Evolutionary conservation across 1,140 invertebrate species (phyloP), one percentile per base, ranked within the genome.

Genomic region (Drosophila kikkawai): DNA sequence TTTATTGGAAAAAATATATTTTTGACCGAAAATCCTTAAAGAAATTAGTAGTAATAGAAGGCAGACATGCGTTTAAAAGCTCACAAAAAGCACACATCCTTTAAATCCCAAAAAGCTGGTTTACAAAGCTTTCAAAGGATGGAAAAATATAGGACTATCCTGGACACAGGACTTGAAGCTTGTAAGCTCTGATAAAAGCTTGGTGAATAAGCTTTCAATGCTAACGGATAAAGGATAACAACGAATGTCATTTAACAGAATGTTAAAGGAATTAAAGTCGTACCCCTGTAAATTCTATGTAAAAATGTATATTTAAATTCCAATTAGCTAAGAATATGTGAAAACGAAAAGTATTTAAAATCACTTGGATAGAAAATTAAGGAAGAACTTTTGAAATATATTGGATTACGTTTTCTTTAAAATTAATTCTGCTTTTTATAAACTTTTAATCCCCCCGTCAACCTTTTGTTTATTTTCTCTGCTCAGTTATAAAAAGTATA

Each of bases 31-130:
- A 34, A 32, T 50, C 26, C 13, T 34, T 34, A 4, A 22, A 17
- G 11, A 64, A 64, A n/a, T 3, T 6, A 4, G 13, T 11, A 7
- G 12, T 8, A 8, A n/a, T 15, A 26, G 15, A 34, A 19, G 1
- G 0, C 11, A 39, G 7, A 19, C 6, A 32, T 41, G 15, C 13
- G 37, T 50, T 8, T 26, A 29, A 70, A 70, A 70, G 48, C 63
- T 68, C 7, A 3, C 1, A 4, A 12, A 63, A 67, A 67, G 64
- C 42, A 32, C 32, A 29, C 8, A 36, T 39, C 32, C 67, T 47
- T 41, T 15, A 0, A 47, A 17, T 37, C 12, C 8, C 9, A 15
- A 59, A 59, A 66, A 69, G 66, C 39, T 53, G 15, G 0, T 4
- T 4, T 7, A 5, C 0, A 3, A 26, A 66, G 56, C 64, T 66